Evolutionary conservation across 2,888 invertebrate genomes (phyloP).

Genomic region (Parasteatoda lunata): DNA sequence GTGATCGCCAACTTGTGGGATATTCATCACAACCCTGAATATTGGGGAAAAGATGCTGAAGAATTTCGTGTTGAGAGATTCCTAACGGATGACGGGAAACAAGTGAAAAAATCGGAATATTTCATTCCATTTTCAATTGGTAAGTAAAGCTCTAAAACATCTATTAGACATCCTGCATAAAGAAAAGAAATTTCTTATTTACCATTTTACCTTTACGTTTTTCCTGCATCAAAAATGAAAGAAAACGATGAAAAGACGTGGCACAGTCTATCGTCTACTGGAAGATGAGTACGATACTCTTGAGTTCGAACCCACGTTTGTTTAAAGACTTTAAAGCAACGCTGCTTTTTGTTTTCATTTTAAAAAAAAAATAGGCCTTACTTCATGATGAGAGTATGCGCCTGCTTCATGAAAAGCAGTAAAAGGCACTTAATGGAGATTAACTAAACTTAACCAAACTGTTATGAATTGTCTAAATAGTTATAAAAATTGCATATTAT

Average conservation of each 20-base stretch:
- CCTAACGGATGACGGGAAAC: slow-evolving; percentile 46
- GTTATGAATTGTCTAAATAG: too few relatives aligned
- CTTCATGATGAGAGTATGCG: too few relatives aligned
- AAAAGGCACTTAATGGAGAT: too few relatives aligned
- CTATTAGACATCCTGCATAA: slow-evolving; percentile 27
- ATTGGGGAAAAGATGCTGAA: slow-evolving; percentile 53
- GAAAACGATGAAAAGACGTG: neutral
- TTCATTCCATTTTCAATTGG: slow-evolving; percentile 70
- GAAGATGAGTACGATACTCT: neutral
- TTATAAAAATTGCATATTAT: too few relatives aligned
- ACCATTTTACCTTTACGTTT: neutral
- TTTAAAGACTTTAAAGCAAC: too few relatives aligned
- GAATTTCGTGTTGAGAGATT: slow-evolving; percentile 63
- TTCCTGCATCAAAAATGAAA: neutral
- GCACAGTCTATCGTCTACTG: neutral
- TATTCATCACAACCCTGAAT: slow-evolving; percentile 51
- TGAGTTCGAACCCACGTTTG: too few relatives aligned
- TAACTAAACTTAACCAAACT: too few relatives aligned
- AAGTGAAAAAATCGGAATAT: slow-evolving; percentile 45
- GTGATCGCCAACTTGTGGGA: slow-evolving; percentile 65
- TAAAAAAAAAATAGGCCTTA: too few relatives aligned
- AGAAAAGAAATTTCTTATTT: neutral
- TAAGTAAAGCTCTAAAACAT: neutral
- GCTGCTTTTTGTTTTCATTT: too few relatives aligned
- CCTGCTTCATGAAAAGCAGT: too few relatives aligned